These are phyloP conservation scores for Mamestra configurata DNA, from an alignment of 1,140 invertebrate species.

Conservation along the genomic window DNA sequence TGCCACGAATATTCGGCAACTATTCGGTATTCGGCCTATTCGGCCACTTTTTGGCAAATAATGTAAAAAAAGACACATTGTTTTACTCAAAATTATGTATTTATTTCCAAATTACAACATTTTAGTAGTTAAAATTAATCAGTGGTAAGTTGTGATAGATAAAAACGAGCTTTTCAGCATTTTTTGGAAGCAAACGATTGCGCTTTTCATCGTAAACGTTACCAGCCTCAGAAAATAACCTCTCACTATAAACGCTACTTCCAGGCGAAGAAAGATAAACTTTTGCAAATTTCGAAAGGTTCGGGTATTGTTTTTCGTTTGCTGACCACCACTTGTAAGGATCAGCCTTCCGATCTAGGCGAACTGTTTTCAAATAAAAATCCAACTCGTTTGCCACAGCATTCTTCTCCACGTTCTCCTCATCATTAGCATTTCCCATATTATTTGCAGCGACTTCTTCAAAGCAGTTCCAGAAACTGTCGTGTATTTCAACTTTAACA, in stretches of 20 bases:
- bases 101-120: slow-evolving; percentile 47
- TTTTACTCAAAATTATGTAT: slow-evolving; percentile 48
- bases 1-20: too few relatives aligned
- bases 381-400: slow-evolving; percentile 66
- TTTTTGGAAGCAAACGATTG: slow-evolving; percentile 50
- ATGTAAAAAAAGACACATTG: too few relatives aligned
- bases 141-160: slow-evolving; percentile 51
- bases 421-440: slow-evolving; percentile 61
- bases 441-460: slow-evolving; percentile 63
- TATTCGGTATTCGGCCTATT: too few relatives aligned
- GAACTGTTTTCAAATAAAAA: slow-evolving; percentile 65
- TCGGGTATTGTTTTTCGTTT: slow-evolving; percentile 52
- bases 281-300: slow-evolving; percentile 41
- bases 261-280: slow-evolving; percentile 29
- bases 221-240: slow-evolving; percentile 29
- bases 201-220: slow-evolving; percentile 51
- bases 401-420: slow-evolving; percentile 65
- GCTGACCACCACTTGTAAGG: slow-evolving; percentile 56
- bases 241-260: slow-evolving; percentile 52
- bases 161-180: slow-evolving; percentile 48
- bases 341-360: slow-evolving; percentile 63
- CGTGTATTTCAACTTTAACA: slow-evolving; percentile 69
- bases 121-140: slow-evolving; percentile 49
- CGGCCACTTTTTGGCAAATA: too few relatives aligned
- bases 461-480: slow-evolving; percentile 68